A percentile compares a stretch with the other conserved stretches of the same genome.
Conservation (phyloP, 2,888 invertebrate genomes). For the Nomada fabriciana region DNA sequence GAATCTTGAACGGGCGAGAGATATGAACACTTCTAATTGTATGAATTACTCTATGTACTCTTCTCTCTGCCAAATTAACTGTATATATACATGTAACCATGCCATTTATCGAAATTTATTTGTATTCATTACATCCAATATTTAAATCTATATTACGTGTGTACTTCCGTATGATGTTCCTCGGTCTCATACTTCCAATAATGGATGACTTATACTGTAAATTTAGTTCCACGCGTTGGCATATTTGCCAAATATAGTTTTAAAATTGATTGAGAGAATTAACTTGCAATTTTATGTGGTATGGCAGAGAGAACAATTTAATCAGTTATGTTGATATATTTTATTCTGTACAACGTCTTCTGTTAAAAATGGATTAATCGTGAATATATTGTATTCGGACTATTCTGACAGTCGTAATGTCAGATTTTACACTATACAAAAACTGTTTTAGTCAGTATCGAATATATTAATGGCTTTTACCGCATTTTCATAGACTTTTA, state of each 20-base stretch:
- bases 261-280: constrained; percentile 17
- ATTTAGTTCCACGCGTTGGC: constrained; percentile 18
- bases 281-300: constrained; percentile 31
- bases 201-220: constrained; percentile 5
- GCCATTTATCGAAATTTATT: constrained; percentile 7
- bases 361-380: constrained; percentile 21
- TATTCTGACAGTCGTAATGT: constrained; percentile 8
- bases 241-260: constrained; percentile 33
- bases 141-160: constrained; percentile 29
- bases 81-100: constrained; percentile 42
- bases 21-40: constrained; percentile 1
- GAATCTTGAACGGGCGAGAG: neutral
- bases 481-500: constrained; percentile 37
- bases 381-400: constrained; percentile 14
- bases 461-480: constrained; percentile 50
- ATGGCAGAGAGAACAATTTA: constrained; percentile 57
- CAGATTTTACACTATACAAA: constrained; percentile 17
- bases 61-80: constrained; percentile 67
- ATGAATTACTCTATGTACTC: constrained; percentile 30
- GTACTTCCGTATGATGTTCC: constrained; percentile 2
- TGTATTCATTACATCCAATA: constrained; percentile 27
- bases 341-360: constrained; percentile 10
- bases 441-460: constrained; percentile 20
- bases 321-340: constrained; percentile 49
- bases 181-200: constrained; percentile 25